phyloP scores from a whole-genome alignment of 2,113 vertebrate species.

The Rhegmatorhina hoffmannsi region DNA sequence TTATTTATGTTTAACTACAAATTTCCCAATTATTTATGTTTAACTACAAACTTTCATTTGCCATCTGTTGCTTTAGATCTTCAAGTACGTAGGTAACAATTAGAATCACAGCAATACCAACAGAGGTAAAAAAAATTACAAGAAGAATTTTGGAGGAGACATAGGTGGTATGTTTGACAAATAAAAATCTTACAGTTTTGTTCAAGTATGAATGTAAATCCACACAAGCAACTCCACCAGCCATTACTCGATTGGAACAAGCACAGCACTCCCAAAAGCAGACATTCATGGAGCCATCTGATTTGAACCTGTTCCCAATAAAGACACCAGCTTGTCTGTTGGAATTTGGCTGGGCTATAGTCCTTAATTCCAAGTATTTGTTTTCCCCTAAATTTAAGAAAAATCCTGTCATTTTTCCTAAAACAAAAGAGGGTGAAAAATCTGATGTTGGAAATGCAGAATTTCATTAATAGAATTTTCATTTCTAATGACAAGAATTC shows the following conservation, averaged over 20 bases:
- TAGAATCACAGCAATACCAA: not conserved
- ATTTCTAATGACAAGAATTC: not conserved
- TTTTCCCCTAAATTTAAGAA: not conserved
- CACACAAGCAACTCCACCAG: not conserved
- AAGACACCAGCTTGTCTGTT: not conserved
- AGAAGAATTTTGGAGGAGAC: not conserved
- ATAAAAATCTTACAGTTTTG: not conserved
- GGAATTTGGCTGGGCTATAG: not conserved
- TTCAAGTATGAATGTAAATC: not conserved
- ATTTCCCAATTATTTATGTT: not conserved
- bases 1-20: not conserved
- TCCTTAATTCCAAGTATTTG: not conserved
- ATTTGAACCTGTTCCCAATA: not conserved
- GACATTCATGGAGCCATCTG: not conserved
- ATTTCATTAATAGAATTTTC: not conserved
- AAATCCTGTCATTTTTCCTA: not conserved
- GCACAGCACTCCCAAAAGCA: not conserved
- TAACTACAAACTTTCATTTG: not conserved
- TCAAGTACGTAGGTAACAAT: not conserved
- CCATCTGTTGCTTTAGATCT: not conserved
- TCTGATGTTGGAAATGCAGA: not conserved
- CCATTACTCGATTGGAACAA: not conserved
- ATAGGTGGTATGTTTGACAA: not conserved
- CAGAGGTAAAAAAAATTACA: not conserved
- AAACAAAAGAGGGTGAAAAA: not conserved